A percentile compares a stretch with the other conserved stretches of the same genome.
phyloP scores from a whole-genome alignment of 2,888 invertebrate species.

The Synanthedon andrenaeformis region DNA sequence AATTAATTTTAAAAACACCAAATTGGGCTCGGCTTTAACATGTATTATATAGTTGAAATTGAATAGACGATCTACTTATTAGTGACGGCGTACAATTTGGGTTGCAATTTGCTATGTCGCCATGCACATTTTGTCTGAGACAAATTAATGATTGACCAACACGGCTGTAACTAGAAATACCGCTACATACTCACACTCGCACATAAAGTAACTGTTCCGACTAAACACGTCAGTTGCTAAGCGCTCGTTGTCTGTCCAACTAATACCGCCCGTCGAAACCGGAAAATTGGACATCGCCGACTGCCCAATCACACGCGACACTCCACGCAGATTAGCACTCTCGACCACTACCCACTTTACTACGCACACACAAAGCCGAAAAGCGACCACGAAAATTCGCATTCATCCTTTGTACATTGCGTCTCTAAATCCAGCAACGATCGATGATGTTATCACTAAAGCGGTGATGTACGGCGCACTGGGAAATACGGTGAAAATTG shows the following conservation, averaged over 20 bases:
- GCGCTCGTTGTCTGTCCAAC: slow-evolving; percentile 50
- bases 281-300: slow-evolving; percentile 66
- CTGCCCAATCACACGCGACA: slow-evolving; percentile 67
- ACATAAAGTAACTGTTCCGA: slow-evolving; percentile 6
- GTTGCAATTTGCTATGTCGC: not conserved
- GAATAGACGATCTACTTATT: slow-evolving; percentile 3
- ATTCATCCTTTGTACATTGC: slow-evolving; percentile 47
- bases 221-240: slow-evolving; percentile 28
- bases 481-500: slow-evolving; percentile 15
- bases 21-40: too few relatives aligned
- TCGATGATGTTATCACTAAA: slow-evolving; percentile 20
- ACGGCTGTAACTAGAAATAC: not conserved
- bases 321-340: slow-evolving; percentile 66
- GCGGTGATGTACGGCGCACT: slow-evolving; percentile 40
- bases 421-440: slow-evolving; percentile 21
- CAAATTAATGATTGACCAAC: too few relatives aligned
- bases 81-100: not conserved
- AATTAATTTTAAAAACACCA: too few relatives aligned
- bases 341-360: slow-evolving; percentile 46
- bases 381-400: slow-evolving; percentile 35
- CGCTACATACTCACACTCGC: not conserved
- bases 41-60: slow-evolving; percentile 16
- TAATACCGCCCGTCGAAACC: slow-evolving; percentile 50
- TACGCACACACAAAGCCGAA: slow-evolving; percentile 23
- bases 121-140: too few relatives aligned